phyloP scores from a whole-genome alignment of 2,888 invertebrate genomes.

The Perithous albicinctus region DNA sequence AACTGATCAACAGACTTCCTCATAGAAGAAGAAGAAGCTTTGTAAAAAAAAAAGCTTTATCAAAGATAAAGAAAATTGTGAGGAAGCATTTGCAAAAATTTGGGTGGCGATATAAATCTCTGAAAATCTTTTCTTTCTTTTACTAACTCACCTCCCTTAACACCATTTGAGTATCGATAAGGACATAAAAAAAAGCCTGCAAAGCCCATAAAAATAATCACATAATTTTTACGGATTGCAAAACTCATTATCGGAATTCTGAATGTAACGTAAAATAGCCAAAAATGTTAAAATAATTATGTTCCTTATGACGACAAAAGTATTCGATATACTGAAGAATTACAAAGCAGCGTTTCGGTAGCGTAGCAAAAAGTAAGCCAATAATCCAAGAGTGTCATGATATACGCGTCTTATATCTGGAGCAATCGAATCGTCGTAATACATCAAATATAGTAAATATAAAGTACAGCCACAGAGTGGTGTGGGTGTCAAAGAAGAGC shows the following conservation, averaged over 20 bases:
- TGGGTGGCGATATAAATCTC: too few relatives aligned
- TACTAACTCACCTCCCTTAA: too few relatives aligned
- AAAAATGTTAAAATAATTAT: background rate
- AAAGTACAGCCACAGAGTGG: background rate
- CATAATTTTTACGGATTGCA: too few relatives aligned
- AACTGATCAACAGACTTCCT: too few relatives aligned
- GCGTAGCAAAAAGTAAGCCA: background rate
- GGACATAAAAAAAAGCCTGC: background rate
- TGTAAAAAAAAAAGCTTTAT: too few relatives aligned
- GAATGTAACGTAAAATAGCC: background rate
- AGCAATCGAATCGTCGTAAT: constrained; percentile 1
- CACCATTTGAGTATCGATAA: too few relatives aligned
- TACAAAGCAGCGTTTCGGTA: background rate
- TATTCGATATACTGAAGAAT: constrained; percentile 10
- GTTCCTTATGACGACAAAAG: background rate
- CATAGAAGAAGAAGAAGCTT: too few relatives aligned
- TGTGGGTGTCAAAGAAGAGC: constrained; percentile 4
- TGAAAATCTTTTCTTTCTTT: too few relatives aligned
- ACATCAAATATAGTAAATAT: background rate
- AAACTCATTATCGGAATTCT: background rate
- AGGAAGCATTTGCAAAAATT: too few relatives aligned
- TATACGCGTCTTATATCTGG: background rate
- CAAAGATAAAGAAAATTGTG: too few relatives aligned
- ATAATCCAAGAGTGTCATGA: background rate
- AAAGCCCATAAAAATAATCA: too few relatives aligned